phyloP scores from a whole-genome alignment of 2,113 vertebrate genomes.

The Clupea harengus region DNA sequence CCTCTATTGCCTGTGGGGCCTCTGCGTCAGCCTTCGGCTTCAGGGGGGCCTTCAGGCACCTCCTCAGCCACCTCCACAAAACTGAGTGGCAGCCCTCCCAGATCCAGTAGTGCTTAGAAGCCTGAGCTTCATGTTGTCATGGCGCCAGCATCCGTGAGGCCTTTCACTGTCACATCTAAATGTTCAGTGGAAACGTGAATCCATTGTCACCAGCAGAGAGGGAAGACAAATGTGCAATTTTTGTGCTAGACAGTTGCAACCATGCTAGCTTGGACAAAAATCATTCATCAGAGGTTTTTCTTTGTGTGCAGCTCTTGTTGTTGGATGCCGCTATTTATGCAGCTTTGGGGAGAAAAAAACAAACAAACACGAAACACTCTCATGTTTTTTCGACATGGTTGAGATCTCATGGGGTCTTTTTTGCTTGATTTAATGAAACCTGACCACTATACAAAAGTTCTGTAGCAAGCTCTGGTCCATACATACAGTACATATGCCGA shows the following conservation, averaged over 20 bases:
- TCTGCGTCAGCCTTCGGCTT: conserved; percentile 47
- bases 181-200: too few relatives aligned
- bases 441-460: neutral
- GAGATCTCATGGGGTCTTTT: neutral
- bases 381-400: neutral
- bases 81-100: neutral
- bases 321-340: neutral
- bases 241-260: too few relatives aligned
- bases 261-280: too few relatives aligned
- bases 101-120: neutral
- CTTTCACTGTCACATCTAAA: too few relatives aligned
- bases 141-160: conserved; percentile 28
- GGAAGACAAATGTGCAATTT: too few relatives aligned
- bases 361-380: neutral
- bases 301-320: too few relatives aligned
- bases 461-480: neutral
- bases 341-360: neutral
- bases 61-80: conserved; percentile 27
- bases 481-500: neutral
- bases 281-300: too few relatives aligned
- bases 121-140: neutral
- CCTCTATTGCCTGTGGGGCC: conserved; percentile 53
- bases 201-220: too few relatives aligned
- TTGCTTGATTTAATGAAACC: neutral
- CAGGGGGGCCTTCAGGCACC: conserved; percentile 60